Evolutionary conservation across 2,797 vertebrate species (phyloP).

Genomic region (Characodon lateralis): DNA sequence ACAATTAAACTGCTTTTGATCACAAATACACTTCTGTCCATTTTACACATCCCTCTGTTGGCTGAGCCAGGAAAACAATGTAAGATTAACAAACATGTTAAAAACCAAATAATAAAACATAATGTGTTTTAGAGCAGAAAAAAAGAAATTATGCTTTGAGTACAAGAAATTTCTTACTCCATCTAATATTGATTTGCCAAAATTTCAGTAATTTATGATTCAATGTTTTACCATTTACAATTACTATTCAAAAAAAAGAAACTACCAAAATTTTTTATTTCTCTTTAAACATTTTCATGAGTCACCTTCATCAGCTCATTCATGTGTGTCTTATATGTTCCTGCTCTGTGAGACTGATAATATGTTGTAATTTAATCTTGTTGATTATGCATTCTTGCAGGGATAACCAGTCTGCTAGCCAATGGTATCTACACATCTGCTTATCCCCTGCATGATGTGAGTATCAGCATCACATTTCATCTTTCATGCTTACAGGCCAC

Average conservation of each 20-base stretch:
- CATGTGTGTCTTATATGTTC: neutral
- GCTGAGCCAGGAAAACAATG: neutral
- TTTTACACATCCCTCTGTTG: neutral
- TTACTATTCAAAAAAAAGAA: neutral
- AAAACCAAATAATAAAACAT: neutral
- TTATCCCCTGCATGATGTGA: slow-evolving; percentile 95
- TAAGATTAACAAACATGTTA: neutral
- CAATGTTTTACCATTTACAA: neutral
- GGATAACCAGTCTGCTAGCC: slow-evolving; percentile 93
- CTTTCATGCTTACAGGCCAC: neutral
- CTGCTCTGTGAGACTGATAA: neutral
- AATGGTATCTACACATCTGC: slow-evolving; percentile 89
- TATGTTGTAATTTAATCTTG: slow-evolving; percentile 7
- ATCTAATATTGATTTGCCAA: no score
- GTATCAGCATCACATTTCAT: slow-evolving; percentile 59
- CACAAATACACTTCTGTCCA: no score
- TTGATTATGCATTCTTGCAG: slow-evolving; percentile 73
- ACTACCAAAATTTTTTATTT: neutral
- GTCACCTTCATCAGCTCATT: no score
- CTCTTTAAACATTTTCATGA: neutral
- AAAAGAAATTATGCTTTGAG: neutral
- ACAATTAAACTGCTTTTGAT: no score
- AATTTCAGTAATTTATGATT: no score
- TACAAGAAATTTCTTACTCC: no score
- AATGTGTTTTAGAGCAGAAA: neutral